Base-by-base conservation (phyloP, 2,797 vertebrate genomes). In the Dendrocincla tyrannina region DNA sequence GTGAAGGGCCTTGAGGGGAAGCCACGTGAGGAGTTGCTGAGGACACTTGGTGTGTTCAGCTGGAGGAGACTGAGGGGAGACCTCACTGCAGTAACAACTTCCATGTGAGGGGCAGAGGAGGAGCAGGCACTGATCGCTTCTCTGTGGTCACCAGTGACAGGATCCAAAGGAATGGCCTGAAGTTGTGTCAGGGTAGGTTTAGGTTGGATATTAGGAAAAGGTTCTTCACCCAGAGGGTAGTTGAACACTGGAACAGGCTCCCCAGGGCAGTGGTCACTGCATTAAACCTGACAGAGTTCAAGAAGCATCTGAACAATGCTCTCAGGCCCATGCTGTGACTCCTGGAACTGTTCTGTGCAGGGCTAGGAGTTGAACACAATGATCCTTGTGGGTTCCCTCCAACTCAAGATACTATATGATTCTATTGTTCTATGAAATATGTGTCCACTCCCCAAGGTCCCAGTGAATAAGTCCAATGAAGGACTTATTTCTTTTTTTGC, bases 91-190 rank as follows among this genome's bases (percentile, higher is more conserved):
- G 8, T 7, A 60, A 18, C 5, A 35, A 1, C 25, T 47, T 60
- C 46, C 68, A 41, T 30, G 30, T 18, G 25, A 41, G 8, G 17
- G 24, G 8, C 67, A 32, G 11, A 30, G 52, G 69, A 67, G 17
- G 9, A 17, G 17, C 24, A 74, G 46, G 4, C 30, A 27, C 17
- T 33, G 33, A 46, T 53, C 46, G 58, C 14, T 58, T 15, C 69
- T 67, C 9, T 53, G 60, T 52, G 60, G 30, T 13, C 24, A 56
- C 20, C 52, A 33, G n/a, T 33, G 53, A 12, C 33, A 67, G 16
- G 42, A 49, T 30, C n/a, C 0, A 0, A 41, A 17, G 17, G 3
- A 74, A 46, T 5, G 17, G 33, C 30, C 39, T 46, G 25, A 46
- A 53, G 33, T n/a, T 60, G 52, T 46, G 30, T 18, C 39, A 52